Evolutionary conservation across 2,113 vertebrate species (phyloP).

Genomic region (Menidia beryllina): DNA sequence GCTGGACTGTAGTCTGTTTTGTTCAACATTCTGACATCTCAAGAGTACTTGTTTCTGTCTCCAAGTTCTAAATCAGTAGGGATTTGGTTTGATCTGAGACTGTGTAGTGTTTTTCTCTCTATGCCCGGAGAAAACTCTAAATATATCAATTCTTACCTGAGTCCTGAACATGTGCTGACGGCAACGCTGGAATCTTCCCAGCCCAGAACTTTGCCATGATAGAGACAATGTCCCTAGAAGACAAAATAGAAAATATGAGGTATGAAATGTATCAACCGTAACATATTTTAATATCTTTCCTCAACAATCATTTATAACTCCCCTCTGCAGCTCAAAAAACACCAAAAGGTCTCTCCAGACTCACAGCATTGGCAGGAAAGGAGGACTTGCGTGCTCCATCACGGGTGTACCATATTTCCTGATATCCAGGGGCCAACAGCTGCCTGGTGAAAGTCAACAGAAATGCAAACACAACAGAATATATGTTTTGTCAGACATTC

Average conservation of each 20-base stretch:
- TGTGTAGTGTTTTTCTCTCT: too few relatives aligned
- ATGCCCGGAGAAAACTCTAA: too few relatives aligned
- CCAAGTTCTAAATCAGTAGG: too few relatives aligned
- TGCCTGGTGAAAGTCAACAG: slow-evolving; percentile 78
- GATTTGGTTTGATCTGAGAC: too few relatives aligned
- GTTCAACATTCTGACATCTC: too few relatives aligned
- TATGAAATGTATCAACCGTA: neutral
- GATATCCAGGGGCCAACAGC: slow-evolving; percentile 90
- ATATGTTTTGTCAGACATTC: slow-evolving; percentile 1
- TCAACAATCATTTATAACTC: neutral
- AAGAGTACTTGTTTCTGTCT: too few relatives aligned
- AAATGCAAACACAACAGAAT: slow-evolving; percentile 29
- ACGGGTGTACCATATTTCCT: slow-evolving; percentile 88
- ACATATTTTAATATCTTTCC: neutral
- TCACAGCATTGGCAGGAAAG: slow-evolving; percentile 82
- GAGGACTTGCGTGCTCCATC: slow-evolving; percentile 80
- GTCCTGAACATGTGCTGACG: slow-evolving; percentile 90
- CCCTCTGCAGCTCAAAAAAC: neutral
- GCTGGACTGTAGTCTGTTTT: too few relatives aligned
- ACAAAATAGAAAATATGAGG: slow-evolving; percentile 41
- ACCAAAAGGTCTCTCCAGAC: slow-evolving; percentile 55
- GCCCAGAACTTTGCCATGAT: slow-evolving; percentile 88
- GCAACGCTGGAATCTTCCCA: slow-evolving; percentile 84
- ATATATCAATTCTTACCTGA: slow-evolving; percentile 87
- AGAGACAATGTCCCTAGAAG: slow-evolving; percentile 92